Evolutionary conservation across 2,797 vertebrate species (phyloP).

Genomic region (Fistularia tabacaria): DNA sequence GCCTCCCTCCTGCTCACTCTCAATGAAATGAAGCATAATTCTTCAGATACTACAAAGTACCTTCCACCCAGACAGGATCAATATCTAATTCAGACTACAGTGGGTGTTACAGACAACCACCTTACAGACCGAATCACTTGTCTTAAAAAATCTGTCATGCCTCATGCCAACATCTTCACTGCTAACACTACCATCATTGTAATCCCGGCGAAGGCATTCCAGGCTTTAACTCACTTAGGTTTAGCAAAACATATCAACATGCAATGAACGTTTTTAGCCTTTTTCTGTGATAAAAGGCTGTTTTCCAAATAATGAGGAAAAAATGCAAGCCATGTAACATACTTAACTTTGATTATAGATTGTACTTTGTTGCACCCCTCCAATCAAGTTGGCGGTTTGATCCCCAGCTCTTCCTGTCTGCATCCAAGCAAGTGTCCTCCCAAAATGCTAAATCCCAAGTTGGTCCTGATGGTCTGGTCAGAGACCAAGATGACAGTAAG

Average conservation of each 20-base stretch:
- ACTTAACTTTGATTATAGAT: too few relatives aligned
- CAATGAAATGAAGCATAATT: conserved; percentile 42
- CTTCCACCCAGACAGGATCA: conserved; percentile 56
- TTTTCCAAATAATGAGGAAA: too few relatives aligned
- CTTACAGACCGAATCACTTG: conserved; percentile 42
- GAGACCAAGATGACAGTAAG: too few relatives aligned
- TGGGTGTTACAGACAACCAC: conserved; percentile 58
- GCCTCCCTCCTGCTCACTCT: conserved; percentile 14
- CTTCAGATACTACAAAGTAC: conserved; percentile 38
- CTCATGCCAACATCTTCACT: conserved; percentile 1
- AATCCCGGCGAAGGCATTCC: background rate
- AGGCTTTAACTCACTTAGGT: background rate
- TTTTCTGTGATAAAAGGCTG: too few relatives aligned
- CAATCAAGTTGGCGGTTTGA: too few relatives aligned
- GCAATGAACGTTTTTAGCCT: too few relatives aligned
- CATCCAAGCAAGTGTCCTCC: too few relatives aligned
- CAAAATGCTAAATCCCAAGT: too few relatives aligned
- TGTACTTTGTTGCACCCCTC: too few relatives aligned
- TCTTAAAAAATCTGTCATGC: conserved; percentile 52
- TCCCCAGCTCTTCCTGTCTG: too few relatives aligned
- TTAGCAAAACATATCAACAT: background rate
- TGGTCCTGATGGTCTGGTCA: too few relatives aligned
- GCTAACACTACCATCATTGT: background rate
- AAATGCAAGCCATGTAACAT: too few relatives aligned
- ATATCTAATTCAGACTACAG: conserved; percentile 72